Percentiles rank a stretch among this genome's conserved stretches.
Conservation (phyloP, 2,797 vertebrate species). For the Australoheros facetus region DNA sequence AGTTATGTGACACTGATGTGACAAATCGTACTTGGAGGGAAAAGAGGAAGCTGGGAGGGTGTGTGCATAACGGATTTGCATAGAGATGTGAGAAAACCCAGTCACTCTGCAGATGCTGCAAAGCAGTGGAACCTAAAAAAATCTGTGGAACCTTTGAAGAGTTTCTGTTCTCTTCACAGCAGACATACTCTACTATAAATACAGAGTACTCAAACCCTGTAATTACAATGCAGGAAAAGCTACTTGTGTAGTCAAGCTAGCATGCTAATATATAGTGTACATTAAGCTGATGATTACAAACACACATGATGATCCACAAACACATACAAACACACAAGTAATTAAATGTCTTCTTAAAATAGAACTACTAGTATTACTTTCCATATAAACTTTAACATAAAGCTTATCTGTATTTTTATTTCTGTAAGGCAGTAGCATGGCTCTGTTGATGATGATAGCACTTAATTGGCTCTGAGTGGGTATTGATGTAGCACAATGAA, state of each 20-base stretch:
- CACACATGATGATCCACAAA: background rate
- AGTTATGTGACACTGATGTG: slow-evolving; percentile 18
- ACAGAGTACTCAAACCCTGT: background rate
- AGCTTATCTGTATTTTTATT: background rate
- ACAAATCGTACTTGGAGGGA: slow-evolving; percentile 14
- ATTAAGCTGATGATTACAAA: background rate
- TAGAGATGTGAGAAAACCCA: slow-evolving; percentile 6
- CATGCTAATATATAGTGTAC: background rate
- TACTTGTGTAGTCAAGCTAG: background rate
- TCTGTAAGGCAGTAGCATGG: background rate
- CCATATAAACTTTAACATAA: background rate
- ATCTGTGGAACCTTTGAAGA: slow-evolving; percentile 23
- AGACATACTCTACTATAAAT: slow-evolving; percentile 8
- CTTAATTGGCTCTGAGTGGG: background rate
- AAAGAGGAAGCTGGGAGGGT: slow-evolving; percentile 39
- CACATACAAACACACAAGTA: background rate
- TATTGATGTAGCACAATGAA: background rate
- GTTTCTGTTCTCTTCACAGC: slow-evolving; percentile 15
- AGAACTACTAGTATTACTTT: background rate
- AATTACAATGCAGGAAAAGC: background rate
- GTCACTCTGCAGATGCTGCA: background rate
- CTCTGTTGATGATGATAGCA: background rate
- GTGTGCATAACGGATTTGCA: background rate
- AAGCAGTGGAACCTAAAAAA: background rate
- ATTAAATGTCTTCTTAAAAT: background rate